Evolutionary conservation across 2,797 vertebrate species (phyloP), one percentile per base, ranked within the genome.

Genomic region (Falco cherrug): DNA sequence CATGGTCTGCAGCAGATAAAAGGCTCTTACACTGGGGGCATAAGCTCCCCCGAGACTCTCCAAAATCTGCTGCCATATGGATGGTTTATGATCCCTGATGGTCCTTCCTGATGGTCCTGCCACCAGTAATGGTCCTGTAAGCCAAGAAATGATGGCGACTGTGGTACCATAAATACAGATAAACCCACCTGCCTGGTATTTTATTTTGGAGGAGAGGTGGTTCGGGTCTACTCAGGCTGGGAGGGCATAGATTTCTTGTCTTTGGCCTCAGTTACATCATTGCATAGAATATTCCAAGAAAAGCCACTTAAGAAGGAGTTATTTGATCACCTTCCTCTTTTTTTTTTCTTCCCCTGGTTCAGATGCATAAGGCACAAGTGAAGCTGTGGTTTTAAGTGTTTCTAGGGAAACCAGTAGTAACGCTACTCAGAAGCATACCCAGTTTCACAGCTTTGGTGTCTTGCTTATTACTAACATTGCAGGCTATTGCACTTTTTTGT

Each of bases 21-120:
- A 17, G 61, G 31, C 35, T 82, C 41, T 79, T 54, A 71, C 0
- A 0, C 17, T 25, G 21, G 8, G 26, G 24, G 24, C 14, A 39
- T 0, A 0, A 73, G 14, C 15, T 89, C 11, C 20, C 8, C 15
- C 0, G 0, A 37, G 18, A 47, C 19, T 48, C 18, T 28, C 57
- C 1, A 1, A 60, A 82, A 71, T 16, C n/a, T 64, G 45, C 29
- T 77, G 56, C 35, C 16, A 3, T 19, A 3, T 0, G 4, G 45
- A 57, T 1, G 1, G n/a, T 74, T 65, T 60, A 19, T 59, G 26
- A 8, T 41, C 2, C 0, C 21, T 70, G 15, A 21, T 45, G 51
- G 24, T 77, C 21, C 48, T 90, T 81, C 35, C n/a, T 1, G 0
- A 50, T 26, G 31, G 12, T 54, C 33, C 48, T 56, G 73, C 16